Conservation (phyloP, 2,888 invertebrate genomes). For the Macropis europaea region DNA sequence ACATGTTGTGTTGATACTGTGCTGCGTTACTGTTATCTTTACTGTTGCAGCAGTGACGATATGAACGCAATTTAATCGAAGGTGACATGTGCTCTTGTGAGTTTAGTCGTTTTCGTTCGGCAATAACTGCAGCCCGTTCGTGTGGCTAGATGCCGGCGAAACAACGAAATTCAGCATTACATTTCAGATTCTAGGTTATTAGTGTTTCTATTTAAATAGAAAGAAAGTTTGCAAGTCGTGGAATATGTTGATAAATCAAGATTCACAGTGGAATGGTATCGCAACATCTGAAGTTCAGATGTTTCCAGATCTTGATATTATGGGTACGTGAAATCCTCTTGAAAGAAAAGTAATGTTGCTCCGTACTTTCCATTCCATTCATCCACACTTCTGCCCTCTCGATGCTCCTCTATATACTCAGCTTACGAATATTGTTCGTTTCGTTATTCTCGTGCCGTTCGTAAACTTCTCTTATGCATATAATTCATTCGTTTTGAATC, state of each 20-base stretch:
- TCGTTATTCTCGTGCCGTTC: too few species aligned
- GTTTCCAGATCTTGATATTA: conserved; percentile 69
- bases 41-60: neutral
- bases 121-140: neutral
- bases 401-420: too few species aligned
- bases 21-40: neutral
- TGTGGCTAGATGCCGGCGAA: neutral
- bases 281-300: conserved; percentile 62
- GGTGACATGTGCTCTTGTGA: conserved; percentile 8
- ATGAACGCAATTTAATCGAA: neutral
- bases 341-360: too few species aligned
- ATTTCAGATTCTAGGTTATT: conserved; percentile 6
- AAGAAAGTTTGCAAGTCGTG: neutral
- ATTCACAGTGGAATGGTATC: conserved; percentile 63
- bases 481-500: too few species aligned
- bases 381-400: too few species aligned
- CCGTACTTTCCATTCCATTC: too few species aligned
- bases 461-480: too few species aligned
- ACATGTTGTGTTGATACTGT: too few species aligned
- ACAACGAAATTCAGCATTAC: neutral
- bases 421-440: too few species aligned
- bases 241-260: conserved; percentile 71
- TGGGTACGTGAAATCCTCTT: conserved; percentile 61
- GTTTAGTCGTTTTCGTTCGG: neutral
- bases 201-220: neutral